Evolutionary conservation across 2,113 vertebrate species (phyloP), one percentile per base, ranked within the genome.

Genomic region (Turdus rufiventris): DNA sequence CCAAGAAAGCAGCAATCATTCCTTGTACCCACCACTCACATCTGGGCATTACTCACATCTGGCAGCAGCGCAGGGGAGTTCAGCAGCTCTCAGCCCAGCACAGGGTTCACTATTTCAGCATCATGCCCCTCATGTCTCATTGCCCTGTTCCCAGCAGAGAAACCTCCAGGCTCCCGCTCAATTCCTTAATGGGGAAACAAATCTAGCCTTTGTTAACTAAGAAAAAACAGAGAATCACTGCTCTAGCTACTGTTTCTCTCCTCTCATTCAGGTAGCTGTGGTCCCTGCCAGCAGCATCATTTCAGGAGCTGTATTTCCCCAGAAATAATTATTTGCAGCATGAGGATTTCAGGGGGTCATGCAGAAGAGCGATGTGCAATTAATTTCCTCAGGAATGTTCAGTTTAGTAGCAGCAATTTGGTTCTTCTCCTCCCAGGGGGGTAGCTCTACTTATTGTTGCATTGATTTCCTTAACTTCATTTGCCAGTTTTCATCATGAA

Each of bases 21-120:
- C 54, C 88, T 73, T 31, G 11, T 23, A 29, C 38, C 78, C 45
- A 33, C 58, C 91, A 19, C 88, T 88, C 91, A 80, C 96, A 95
- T 89, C 91, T 94, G 89, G 91, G 86, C 53, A n/a, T 62, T 93
- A 56, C 89, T 94, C 91, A 94, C 96, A 96, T 90, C 78, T 95
- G 89, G 91, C 84, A 86, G 88, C 95, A 96, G 85, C 0, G 0
- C 45, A 10, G 8, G 33, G 38, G n/a, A 87, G 70, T 10, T 72
- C 1, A 3, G 29, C 63, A 18, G 6, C 47, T 60, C 77, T 58
- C 85, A 73, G 93, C 60, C 38, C 67, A 65, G 71, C 6, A 3
- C 34, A 50, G 43, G 4, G 38, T 29, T 83, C 5, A 4, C 47
- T 51, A 2, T 24, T 88, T 53, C 63, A 62, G 6, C 33, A 33